Conservation (phyloP, 2,888 invertebrate genomes). For the Tridacna gigas region DNA sequence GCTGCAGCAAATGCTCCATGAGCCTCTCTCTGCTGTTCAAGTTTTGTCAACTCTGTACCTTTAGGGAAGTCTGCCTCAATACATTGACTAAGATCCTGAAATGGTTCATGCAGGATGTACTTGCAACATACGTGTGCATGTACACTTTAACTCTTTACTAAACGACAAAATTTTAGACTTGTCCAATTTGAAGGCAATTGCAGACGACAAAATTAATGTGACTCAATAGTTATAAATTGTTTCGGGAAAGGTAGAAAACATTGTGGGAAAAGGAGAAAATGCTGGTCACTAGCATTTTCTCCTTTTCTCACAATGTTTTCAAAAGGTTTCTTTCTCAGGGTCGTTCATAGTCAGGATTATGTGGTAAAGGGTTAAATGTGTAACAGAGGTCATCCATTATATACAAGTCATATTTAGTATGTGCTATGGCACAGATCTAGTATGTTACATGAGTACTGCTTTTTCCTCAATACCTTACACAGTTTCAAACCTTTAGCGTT, state of each 20-base stretch:
- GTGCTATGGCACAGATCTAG: too few relatives aligned
- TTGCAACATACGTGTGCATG: too few relatives aligned
- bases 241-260: background rate
- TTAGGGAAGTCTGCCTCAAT: constrained; percentile 75
- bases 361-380: background rate
- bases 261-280: background rate
- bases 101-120: background rate
- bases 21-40: constrained; percentile 74
- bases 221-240: background rate
- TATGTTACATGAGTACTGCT: too few relatives aligned
- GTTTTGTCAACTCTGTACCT: constrained; percentile 75
- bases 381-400: too few relatives aligned
- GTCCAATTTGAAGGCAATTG: background rate
- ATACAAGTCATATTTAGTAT: too few relatives aligned
- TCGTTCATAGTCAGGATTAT: background rate
- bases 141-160: background rate
- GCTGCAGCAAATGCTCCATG: constrained; percentile 75
- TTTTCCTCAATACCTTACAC: too few relatives aligned
- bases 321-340: background rate
- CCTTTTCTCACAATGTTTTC: background rate
- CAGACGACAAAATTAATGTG: background rate
- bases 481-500: too few relatives aligned
- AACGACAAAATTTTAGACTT: background rate
- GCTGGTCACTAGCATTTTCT: background rate
- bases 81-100: constrained; percentile 69